Conservation (phyloP, 2,888 invertebrate species). For the Plagodis dolabraria region DNA sequence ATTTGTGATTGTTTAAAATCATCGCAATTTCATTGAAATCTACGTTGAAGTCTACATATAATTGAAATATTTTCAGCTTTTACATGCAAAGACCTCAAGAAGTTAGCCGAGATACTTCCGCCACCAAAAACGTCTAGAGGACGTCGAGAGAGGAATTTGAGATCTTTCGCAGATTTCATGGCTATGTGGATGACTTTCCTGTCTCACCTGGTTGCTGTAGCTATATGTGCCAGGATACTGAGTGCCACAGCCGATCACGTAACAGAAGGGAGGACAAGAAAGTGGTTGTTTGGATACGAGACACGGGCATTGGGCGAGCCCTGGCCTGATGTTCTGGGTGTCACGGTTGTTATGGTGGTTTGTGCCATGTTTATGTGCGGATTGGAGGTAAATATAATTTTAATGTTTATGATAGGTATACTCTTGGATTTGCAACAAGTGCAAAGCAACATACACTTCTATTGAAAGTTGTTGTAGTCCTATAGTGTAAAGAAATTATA, state of each 20-base stretch:
- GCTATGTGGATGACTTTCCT: slow-evolving; percentile 86
- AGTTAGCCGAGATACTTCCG: slow-evolving; percentile 68
- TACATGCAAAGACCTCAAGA: slow-evolving; percentile 71
- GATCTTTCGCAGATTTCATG: slow-evolving; percentile 84
- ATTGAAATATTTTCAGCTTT: slow-evolving; percentile 54
- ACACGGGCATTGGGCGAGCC: slow-evolving; percentile 85
- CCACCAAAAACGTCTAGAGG: slow-evolving; percentile 69
- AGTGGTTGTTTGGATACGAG: slow-evolving; percentile 86
- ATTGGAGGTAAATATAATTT: slow-evolving; percentile 64
- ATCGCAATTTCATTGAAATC: neutral
- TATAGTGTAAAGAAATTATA: no score
- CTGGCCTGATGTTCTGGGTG: slow-evolving; percentile 87
- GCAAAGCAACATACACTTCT: no score
- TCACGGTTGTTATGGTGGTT: slow-evolving; percentile 85
- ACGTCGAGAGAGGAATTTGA: slow-evolving; percentile 73
- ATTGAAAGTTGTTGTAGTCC: no score
- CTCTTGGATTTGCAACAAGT: no score
- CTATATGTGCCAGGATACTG: slow-evolving; percentile 85
- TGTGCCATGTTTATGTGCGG: slow-evolving; percentile 87
- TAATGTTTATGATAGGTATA: no score
- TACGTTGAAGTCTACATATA: neutral
- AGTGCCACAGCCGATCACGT: slow-evolving; percentile 87
- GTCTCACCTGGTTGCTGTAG: slow-evolving; percentile 85
- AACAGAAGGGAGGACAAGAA: slow-evolving; percentile 84
- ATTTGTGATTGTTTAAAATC: no score